phyloP scores from a whole-genome alignment of 1,140 invertebrate species.

The Dendroctonus valens region DNA sequence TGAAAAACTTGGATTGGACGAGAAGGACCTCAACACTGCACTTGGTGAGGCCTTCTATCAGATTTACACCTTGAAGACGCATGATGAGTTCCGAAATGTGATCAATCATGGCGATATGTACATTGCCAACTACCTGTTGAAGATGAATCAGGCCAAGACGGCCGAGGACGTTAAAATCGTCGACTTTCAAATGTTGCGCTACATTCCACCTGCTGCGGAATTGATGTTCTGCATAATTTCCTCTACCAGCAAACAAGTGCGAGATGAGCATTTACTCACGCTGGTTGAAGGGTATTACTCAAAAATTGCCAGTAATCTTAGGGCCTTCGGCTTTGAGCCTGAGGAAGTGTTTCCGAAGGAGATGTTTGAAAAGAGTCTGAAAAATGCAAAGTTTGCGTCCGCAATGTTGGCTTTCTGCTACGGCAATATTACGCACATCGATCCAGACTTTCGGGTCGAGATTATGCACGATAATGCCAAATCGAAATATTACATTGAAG shows the following conservation, averaged over 20 bases:
- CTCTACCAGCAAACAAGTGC: conserved; percentile 1
- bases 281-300: conserved; percentile 14
- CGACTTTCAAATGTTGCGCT: conserved; percentile 21
- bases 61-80: background rate
- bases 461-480: conserved; percentile 12
- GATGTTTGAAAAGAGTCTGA: conserved; percentile 5
- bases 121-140: conserved; percentile 14
- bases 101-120: conserved; percentile 18
- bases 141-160: background rate
- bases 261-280: background rate
- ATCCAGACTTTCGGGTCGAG: conserved; percentile 15
- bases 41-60: background rate
- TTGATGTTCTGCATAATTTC: conserved; percentile 3
- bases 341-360: conserved; percentile 6
- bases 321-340: conserved; percentile 6
- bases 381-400: background rate
- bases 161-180: background rate
- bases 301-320: background rate
- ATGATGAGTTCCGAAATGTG: conserved; percentile 8
- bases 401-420: background rate
- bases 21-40: background rate
- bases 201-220: conserved; percentile 8
- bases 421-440: background rate
- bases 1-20: background rate
- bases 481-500: conserved; percentile 1